Conservation (phyloP, 2,888 invertebrate species). For the Hoplodrina ambigua region DNA sequence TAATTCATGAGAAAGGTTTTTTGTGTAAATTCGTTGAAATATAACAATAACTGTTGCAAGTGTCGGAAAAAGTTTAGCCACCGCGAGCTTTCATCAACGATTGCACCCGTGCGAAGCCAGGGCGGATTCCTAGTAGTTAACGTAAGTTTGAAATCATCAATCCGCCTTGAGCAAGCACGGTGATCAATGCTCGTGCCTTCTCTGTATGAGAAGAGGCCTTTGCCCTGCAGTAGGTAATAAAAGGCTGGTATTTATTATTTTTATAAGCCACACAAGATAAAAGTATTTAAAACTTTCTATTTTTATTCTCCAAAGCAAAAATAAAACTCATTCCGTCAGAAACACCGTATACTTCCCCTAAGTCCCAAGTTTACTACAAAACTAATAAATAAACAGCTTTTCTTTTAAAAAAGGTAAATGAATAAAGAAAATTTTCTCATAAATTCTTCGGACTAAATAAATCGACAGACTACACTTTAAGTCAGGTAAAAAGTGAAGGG, state of each 20-base stretch:
- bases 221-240: too few species aligned
- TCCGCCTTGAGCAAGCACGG: too few species aligned
- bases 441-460: conserved; percentile 57
- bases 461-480: conserved; percentile 52
- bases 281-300: background rate
- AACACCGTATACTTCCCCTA: conserved; percentile 11
- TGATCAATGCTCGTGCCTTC: too few species aligned
- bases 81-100: too few species aligned
- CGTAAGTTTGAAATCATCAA: too few species aligned
- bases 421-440: conserved; percentile 48
- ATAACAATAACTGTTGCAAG: too few species aligned
- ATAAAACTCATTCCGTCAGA: background rate
- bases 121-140: too few species aligned
- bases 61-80: too few species aligned
- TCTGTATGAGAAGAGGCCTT: too few species aligned
- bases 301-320: background rate
- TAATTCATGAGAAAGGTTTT: too few species aligned
- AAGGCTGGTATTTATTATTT: background rate
- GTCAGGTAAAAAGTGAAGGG: conserved; percentile 62
- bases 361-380: conserved; percentile 22
- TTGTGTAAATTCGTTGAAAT: too few species aligned
- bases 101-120: too few species aligned
- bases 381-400: conserved; percentile 49
- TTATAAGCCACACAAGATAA: background rate
- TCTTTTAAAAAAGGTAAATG: conserved; percentile 35